Conservation (phyloP, 1,140 invertebrate genomes). For the Antheraea pernyi region DNA sequence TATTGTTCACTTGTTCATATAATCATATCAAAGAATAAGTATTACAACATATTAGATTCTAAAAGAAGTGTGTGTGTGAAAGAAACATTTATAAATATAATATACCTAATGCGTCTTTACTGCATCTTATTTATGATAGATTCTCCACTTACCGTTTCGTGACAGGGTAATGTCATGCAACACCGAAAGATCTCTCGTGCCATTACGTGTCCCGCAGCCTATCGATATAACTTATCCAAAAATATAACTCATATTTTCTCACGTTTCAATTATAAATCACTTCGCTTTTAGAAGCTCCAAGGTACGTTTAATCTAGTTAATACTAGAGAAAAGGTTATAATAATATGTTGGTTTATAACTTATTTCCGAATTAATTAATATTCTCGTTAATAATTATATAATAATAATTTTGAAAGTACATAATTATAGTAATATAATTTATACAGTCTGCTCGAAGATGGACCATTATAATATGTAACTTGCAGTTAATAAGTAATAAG, state of each 20-base stretch:
- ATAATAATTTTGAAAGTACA: no score
- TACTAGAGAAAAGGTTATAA: conserved; percentile 44
- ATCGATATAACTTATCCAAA: conserved; percentile 23
- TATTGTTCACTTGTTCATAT: no score
- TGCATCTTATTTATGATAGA: not conserved
- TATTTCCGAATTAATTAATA: conserved; percentile 14
- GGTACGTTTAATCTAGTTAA: conserved; percentile 60
- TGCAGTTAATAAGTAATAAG: no score
- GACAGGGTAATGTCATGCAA: not conserved
- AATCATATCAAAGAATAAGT: no score
- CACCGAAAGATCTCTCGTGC: not conserved
- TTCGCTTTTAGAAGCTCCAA: conserved; percentile 60
- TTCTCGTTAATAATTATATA: not conserved
- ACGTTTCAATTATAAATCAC: conserved; percentile 57
- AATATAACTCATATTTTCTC: conserved; percentile 50
- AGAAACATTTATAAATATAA: not conserved
- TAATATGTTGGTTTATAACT: conserved; percentile 52
- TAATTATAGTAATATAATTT: no score
- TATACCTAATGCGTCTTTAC: not conserved
- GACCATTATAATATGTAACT: no score
- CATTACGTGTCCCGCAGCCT: not conserved
- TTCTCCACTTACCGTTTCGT: not conserved
- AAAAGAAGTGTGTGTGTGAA: not conserved
- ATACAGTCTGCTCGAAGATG: no score
- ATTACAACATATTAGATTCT: no score